phyloP scores from a whole-genome alignment of 2,113 vertebrate genomes.

The Pelobates fuscus region DNA sequence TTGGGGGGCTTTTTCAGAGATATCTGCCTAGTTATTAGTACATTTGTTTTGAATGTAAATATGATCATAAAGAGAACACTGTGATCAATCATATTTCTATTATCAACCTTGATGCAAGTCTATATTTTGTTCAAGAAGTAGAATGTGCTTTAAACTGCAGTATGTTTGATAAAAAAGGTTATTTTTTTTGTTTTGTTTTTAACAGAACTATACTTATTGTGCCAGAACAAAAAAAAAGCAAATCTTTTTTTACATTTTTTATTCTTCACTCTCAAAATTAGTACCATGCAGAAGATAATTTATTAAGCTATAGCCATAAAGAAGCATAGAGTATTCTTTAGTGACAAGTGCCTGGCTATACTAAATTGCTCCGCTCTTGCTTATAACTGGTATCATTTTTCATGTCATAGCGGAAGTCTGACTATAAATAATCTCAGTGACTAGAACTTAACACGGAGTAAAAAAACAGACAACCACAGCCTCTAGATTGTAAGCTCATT shows the following conservation, averaged over 20 bases:
- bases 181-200: background rate
- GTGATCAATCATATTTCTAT: too few species aligned
- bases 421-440: conserved; percentile 47
- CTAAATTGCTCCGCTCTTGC: conserved; percentile 48
- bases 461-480: background rate
- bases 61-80: too few species aligned
- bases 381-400: conserved; percentile 49
- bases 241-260: conserved; percentile 12
- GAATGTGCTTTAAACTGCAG: background rate
- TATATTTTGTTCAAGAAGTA: background rate
- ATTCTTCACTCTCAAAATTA: conserved; percentile 23
- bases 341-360: conserved; percentile 49
- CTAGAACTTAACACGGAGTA: conserved; percentile 13
- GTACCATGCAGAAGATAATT: conserved; percentile 46
- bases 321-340: conserved; percentile 44
- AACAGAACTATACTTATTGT: conserved; percentile 13
- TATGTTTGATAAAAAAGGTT: background rate
- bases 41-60: too few species aligned
- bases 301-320: conserved; percentile 48
- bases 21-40: too few species aligned
- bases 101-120: background rate
- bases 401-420: conserved; percentile 38
- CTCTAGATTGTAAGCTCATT: too few species aligned
- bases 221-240: background rate
- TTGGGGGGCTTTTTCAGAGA: too few species aligned